Evolutionary conservation across 2,888 invertebrate genomes (phyloP), one percentile per base, ranked within the genome.

Genomic region (Malthinus flaveolus): DNA sequence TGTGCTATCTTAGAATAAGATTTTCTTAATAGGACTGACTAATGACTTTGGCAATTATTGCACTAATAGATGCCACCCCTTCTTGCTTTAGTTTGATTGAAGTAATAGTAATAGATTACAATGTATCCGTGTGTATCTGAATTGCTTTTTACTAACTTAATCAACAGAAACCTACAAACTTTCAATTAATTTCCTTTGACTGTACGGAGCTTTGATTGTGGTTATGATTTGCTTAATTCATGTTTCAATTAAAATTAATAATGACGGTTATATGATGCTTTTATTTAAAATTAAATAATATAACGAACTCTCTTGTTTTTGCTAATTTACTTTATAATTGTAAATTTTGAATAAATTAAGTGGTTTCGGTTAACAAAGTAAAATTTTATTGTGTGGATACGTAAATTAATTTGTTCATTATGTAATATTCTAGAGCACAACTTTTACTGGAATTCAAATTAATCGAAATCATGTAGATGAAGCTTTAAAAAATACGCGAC

Each of bases 401-500:
- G 39, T 15, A 23, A 23, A 23, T 23, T 42, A 42, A 15, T 42
- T 35, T 35, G n/a, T 42, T 15, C 15, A 42, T 42, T 42, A 42
- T 46, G 12, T 32, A 46, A 49, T 52, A 15, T 49, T 63, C 61
- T 52, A 46, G 52, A 59, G 53, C 44, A 31, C 33, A 49, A 46
- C 35, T 12, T 37, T 10, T 13, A 57, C 54, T 49, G 63, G 44
- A 11, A 66, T 65, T 68, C 68, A 68, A 64, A 75, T 89, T 32
- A 82, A 79, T 45, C 84, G 85, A 66, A 80, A 82, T 51, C 88
- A 91, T 77, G 78, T 95, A 48, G 74, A 84, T 60, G 82, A 82
- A 53, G 89, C 92, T 0, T 77, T 90, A 47, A 77, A 76, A 50
- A 86, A 86, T 59, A 92, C 92, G 32, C 85, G 87, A 56, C 93